Evolutionary conservation across 2,888 invertebrate genomes (phyloP).

Genomic region (Pyrochroa serraticornis): DNA sequence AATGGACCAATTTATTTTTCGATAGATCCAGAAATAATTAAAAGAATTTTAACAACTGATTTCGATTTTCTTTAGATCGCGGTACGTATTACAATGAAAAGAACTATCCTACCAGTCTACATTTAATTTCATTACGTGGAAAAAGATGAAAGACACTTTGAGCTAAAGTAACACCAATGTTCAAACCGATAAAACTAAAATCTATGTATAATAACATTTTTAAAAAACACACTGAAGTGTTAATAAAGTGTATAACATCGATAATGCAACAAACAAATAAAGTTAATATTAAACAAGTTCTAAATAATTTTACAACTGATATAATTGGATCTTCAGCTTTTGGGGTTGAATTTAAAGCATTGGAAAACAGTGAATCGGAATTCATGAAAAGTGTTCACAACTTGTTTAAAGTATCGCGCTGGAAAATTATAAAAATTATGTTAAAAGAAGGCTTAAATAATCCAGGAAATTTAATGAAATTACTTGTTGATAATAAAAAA

Average conservation of each 20-base stretch:
- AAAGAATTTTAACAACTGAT: slow-evolving; percentile 41
- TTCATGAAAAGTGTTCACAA: slow-evolving; percentile 17
- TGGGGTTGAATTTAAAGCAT: slow-evolving; percentile 28
- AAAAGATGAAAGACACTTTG: slow-evolving; percentile 20
- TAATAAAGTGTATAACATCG: slow-evolving; percentile 7
- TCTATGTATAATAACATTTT: slow-evolving; percentile 23
- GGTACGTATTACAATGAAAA: slow-evolving; percentile 22
- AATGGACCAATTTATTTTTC: slow-evolving; percentile 37
- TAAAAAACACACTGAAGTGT: slow-evolving; percentile 1
- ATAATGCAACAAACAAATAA: not conserved
- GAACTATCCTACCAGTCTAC: slow-evolving; percentile 12
- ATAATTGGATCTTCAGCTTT: slow-evolving; percentile 32
- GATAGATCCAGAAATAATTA: slow-evolving; percentile 41
- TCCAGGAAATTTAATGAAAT: slow-evolving; percentile 25
- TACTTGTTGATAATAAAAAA: slow-evolving; percentile 5
- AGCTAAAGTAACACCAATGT: slow-evolving; percentile 16
- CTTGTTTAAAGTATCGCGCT: slow-evolving; percentile 14
- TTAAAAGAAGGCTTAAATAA: slow-evolving; percentile 21
- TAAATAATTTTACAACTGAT: slow-evolving; percentile 27
- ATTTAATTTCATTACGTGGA: slow-evolving; percentile 23
- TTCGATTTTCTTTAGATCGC: slow-evolving; percentile 39
- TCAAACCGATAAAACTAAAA: slow-evolving; percentile 27
- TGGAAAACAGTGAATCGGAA: slow-evolving; percentile 22
- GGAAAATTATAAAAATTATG: slow-evolving; percentile 12
- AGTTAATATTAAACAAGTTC: slow-evolving; percentile 18